Evolutionary conservation across 1,140 invertebrate genomes (phyloP).

Genomic region (Hylaeus anthracinus): DNA sequence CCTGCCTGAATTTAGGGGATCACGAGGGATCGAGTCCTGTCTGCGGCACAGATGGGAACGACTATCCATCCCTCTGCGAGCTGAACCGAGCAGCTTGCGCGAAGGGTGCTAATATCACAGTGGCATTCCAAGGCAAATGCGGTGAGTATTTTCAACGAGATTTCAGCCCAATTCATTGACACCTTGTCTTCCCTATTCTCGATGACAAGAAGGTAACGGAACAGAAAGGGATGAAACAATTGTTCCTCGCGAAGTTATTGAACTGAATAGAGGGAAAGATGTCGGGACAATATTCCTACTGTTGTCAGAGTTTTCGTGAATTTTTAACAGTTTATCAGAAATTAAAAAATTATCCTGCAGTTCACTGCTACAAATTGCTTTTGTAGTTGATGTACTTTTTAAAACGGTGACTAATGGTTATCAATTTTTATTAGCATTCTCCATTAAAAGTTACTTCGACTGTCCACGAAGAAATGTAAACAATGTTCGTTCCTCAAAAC

Average conservation of each 20-base stretch:
- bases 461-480: too few species aligned
- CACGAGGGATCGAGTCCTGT: slow-evolving; percentile 88
- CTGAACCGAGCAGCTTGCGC: slow-evolving; percentile 89
- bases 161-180: neutral
- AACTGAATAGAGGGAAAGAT: neutral
- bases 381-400: too few species aligned
- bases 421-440: too few species aligned
- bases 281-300: too few species aligned
- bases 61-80: slow-evolving; percentile 91
- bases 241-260: neutral
- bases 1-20: slow-evolving; percentile 90
- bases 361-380: too few species aligned
- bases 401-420: too few species aligned
- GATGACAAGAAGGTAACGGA: neutral
- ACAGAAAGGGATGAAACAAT: neutral
- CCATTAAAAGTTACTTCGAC: too few species aligned
- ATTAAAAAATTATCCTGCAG: too few species aligned
- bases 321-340: too few species aligned
- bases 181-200: neutral
- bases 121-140: slow-evolving; percentile 94
- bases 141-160: slow-evolving; percentile 84
- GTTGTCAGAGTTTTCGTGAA: too few species aligned
- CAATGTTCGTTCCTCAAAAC: too few species aligned
- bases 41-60: slow-evolving; percentile 87
- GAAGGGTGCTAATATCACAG: slow-evolving; percentile 87